phyloP scores from a whole-genome alignment of 1,140 invertebrate species.

The Neodiprion virginianus region DNA sequence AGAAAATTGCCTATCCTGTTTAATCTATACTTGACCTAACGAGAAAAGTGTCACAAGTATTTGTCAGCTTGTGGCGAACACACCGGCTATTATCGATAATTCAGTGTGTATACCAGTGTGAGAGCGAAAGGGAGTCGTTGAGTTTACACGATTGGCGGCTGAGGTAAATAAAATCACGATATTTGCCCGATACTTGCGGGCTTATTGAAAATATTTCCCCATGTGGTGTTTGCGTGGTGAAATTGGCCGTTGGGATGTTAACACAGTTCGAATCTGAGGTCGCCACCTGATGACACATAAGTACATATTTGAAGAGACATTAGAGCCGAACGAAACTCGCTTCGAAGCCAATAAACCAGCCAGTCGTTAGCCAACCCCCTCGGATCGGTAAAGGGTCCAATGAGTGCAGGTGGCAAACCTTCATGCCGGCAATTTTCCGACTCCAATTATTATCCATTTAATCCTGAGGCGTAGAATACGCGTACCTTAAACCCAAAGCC shows the following conservation, averaged over 20 bases:
- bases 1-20: too few relatives aligned
- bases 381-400: background rate
- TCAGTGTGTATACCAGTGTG: too few relatives aligned
- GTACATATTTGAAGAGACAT: background rate
- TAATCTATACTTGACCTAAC: too few relatives aligned
- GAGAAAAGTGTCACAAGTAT: too few relatives aligned
- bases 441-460: background rate
- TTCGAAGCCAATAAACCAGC: slow-evolving; percentile 1
- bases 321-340: background rate
- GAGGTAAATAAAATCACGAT: background rate
- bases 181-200: background rate
- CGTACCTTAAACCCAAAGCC: too few relatives aligned
- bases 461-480: too few relatives aligned
- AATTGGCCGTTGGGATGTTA: background rate
- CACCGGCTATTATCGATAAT: too few relatives aligned
- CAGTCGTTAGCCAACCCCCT: background rate
- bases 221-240: background rate
- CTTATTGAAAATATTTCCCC: background rate
- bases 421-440: background rate
- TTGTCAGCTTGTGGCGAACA: too few relatives aligned
- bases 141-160: background rate
- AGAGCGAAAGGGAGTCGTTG: too few relatives aligned
- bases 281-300: background rate
- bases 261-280: background rate
- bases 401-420: background rate